Base-by-base conservation (phyloP, 2,797 vertebrate genomes). In the Crocidura indochinensis region DNA sequence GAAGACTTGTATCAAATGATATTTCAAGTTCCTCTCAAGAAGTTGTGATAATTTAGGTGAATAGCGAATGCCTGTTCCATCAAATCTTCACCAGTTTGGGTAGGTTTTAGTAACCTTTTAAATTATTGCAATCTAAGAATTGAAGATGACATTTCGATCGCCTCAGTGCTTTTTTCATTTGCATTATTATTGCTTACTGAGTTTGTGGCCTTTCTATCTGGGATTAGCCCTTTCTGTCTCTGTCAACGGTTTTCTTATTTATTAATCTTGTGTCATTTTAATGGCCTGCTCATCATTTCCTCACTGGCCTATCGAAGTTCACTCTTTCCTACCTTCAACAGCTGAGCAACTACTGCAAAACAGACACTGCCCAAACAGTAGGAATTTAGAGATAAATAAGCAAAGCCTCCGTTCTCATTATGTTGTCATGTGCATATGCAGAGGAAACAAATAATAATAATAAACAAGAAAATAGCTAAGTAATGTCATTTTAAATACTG, bases 151-250 rank as follows among this genome's bases (percentile, higher is more conserved):
- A 94, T 46, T 46, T 80, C 12, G 60, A 44, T 65, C 24, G 62
- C 75, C 51, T 79, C n/a, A 22, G 49, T 27, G 8, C 20, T 75
- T 51, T 75, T 76, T 94, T 72, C 53, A 73, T 92, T 94, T 78
- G 22, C 49, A 47, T 84, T 68, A 68, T 84, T 89, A n/a, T 83
- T 64, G 75, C 91, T 64, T 79, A 44, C 51, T 73, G 53, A 49
- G 22, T 64, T 77, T 62, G 27, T 78, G 67, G 79, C 51, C 29
- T 73, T 93, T 93, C 73, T 56, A 73, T 60, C 56, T 29, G 10
- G 38, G 14, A 67, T 75, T 87, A 56, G 2, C 72, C n/a, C 65
- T 96, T 87, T 65, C 24, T 47, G 10, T 81, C 62, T 80, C 26
- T 47, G 77, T 81, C 64, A 64, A 20, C 44, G 60, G 74, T 65